Percentiles rank a stretch among this genome's conserved stretches.
Conservation (phyloP, 2,888 invertebrate species). For the Enchytraeus crypticus region DNA sequence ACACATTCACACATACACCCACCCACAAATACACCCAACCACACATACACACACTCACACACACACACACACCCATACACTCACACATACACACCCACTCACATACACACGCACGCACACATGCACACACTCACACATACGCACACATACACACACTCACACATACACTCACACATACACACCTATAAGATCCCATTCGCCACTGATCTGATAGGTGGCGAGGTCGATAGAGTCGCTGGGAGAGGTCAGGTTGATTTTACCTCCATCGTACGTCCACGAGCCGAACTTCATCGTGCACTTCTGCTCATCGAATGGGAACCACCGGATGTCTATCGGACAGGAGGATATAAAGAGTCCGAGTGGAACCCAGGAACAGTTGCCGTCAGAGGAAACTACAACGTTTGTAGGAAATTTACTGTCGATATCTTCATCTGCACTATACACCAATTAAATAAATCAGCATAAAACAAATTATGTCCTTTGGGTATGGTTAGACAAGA, state of each 20-base stretch:
- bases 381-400: conserved; percentile 24
- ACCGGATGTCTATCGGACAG: conserved; percentile 29
- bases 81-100: no score
- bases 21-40: no score
- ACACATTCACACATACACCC: no score
- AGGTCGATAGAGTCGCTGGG: conserved; percentile 20
- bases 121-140: no score
- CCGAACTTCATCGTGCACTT: conserved; percentile 31
- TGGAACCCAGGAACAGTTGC: conserved; percentile 27
- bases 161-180: no score
- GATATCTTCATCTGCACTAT: conserved; percentile 30
- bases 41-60: no score
- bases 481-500: no score
- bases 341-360: conserved; percentile 30
- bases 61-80: no score
- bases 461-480: no score
- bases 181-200: conserved; percentile 29
- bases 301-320: conserved; percentile 32
- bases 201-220: conserved; percentile 25
- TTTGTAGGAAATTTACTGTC: conserved; percentile 31
- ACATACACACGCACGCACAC: no score
- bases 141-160: no score
- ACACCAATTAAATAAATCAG: no score
- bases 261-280: conserved; percentile 32
- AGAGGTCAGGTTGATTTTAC: conserved; percentile 28